These are phyloP conservation scores for Anas platyrhynchos DNA, from an alignment of 2,113 vertebrate genomes.

Conservation along the genomic window DNA sequence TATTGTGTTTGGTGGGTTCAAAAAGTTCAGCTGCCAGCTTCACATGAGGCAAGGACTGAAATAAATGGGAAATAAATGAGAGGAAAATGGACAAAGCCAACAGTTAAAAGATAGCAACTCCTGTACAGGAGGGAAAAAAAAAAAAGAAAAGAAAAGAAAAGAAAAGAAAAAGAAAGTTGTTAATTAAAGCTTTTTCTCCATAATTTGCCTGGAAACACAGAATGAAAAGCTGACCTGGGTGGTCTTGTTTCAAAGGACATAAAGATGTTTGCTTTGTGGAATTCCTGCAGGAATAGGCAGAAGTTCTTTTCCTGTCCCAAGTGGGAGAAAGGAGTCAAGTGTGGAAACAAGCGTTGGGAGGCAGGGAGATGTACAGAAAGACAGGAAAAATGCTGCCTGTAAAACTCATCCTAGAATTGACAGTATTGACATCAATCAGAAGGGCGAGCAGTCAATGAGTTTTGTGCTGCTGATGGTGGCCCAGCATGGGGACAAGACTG, in stretches of 20 bases:
- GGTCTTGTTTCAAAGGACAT: constrained; percentile 20
- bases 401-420: not conserved
- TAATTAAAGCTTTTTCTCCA: constrained; percentile 24
- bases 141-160: not conserved
- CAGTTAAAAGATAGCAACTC: not conserved
- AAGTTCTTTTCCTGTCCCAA: not conserved
- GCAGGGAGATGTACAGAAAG: not conserved
- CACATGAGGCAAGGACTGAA: not conserved
- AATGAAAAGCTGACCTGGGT: constrained; percentile 48
- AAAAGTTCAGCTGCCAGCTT: constrained; percentile 1
- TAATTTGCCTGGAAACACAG: constrained; percentile 33
- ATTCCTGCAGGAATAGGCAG: not conserved
- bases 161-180: not conserved
- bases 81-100: constrained; percentile 7
- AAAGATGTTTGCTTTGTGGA: not conserved
- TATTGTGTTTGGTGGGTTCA: not conserved
- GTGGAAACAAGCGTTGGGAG: not conserved
- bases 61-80: constrained; percentile 45
- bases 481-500: not conserved
- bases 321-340: not conserved
- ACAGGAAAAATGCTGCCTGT: not conserved
- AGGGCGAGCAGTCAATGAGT: not conserved
- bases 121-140: not conserved
- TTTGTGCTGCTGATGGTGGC: not conserved
- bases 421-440: not conserved